phyloP scores from a whole-genome alignment of 2,113 vertebrate species.

The Arizona elegans region DNA sequence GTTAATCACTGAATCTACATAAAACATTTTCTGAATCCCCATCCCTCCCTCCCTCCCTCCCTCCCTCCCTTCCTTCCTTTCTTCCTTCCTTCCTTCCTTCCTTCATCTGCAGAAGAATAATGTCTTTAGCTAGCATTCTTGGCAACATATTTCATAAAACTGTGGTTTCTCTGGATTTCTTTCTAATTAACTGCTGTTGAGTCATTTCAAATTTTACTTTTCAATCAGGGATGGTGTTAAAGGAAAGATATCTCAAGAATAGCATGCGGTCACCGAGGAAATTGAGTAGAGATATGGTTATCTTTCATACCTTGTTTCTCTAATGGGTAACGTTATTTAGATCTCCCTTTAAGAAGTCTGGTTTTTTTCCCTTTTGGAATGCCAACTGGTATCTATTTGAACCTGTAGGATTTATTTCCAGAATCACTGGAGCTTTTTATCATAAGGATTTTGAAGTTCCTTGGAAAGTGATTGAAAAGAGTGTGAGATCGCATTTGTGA shows the following conservation, averaged over 20 bases:
- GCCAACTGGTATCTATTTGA: not conserved
- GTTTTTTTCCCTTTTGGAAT: not conserved
- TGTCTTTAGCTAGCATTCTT: not conserved
- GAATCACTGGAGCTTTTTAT: not conserved
- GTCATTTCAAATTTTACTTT: not conserved
- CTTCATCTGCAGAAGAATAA: not conserved
- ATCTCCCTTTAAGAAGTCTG: not conserved
- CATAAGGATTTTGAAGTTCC: not conserved
- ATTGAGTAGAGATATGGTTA: conserved; percentile 17
- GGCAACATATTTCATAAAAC: not conserved
- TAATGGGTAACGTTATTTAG: not conserved
- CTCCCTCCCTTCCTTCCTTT: no score
- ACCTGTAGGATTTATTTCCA: not conserved
- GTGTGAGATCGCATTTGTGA: not conserved
- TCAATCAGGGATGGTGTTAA: not conserved
- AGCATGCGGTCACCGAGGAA: conserved; percentile 27
- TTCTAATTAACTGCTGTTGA: not conserved
- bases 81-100: not conserved
- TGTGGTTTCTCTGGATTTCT: conserved; percentile 11
- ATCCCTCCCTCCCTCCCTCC: no score
- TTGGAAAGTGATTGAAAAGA: not conserved
- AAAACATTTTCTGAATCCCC: not conserved
- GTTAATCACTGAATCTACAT: not conserved
- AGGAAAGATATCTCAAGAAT: conserved; percentile 21
- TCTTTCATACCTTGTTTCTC: conserved; percentile 10